A percentile compares a stretch with the other conserved stretches of the same genome.
Conservation (phyloP, 2,797 vertebrate species). For the Acanthurus leucopareius region DNA sequence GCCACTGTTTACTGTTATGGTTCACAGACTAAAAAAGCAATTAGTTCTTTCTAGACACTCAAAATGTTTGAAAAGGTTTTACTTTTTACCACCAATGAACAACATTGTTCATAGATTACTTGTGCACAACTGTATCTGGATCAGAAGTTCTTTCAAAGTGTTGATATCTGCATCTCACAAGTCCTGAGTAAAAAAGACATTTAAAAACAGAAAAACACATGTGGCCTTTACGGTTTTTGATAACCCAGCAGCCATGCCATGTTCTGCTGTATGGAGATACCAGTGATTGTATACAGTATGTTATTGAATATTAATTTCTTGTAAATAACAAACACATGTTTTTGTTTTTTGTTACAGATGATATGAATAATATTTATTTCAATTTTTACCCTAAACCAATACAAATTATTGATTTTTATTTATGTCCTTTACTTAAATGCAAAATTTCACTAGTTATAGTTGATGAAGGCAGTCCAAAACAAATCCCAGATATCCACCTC, state of each 20-base stretch:
- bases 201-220: neutral
- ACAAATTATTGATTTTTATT: no score
- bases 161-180: neutral
- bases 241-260: neutral
- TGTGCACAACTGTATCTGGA: neutral
- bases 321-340: no score
- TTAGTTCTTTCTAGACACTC: neutral
- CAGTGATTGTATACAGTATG: no score
- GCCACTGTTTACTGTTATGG: neutral
- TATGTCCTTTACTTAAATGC: neutral
- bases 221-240: neutral
- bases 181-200: neutral
- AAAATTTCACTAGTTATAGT: neutral
- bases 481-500: slow-evolving; percentile 1
- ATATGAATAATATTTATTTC: no score
- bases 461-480: neutral
- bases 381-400: no score
- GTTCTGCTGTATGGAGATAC: no score
- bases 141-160: no score
- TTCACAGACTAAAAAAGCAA: neutral
- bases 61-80: neutral
- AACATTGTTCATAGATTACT: neutral
- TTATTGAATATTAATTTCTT: no score
- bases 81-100: neutral
- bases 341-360: no score